Evolutionary conservation across 2,888 invertebrate species (phyloP).

Genomic region (Troides oblongomaculatus): DNA sequence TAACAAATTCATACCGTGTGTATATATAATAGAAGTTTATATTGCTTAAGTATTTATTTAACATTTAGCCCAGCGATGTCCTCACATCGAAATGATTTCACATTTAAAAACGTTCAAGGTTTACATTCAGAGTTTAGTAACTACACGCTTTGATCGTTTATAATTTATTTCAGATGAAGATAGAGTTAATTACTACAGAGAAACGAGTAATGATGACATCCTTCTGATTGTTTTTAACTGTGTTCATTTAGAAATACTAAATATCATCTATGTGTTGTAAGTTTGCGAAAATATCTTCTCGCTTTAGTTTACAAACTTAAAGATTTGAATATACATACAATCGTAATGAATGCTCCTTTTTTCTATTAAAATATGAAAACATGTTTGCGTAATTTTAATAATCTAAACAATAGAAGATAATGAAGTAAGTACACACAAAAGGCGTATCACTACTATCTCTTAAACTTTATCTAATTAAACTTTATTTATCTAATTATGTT

Average conservation of each 20-base stretch:
- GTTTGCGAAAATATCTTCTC: neutral
- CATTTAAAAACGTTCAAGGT: conserved; percentile 12
- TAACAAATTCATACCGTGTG: too few species aligned
- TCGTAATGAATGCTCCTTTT: too few species aligned
- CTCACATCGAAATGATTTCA: conserved; percentile 4
- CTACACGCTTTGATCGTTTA: neutral
- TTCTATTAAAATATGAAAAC: too few species aligned
- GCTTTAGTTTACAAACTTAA: too few species aligned
- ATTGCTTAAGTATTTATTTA: conserved; percentile 15
- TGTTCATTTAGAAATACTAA: neutral
- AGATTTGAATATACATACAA: too few species aligned
- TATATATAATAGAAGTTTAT: neutral
- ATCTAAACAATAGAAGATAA: too few species aligned
- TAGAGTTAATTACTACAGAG: too few species aligned
- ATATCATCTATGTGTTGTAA: neutral
- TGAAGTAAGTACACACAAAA: too few species aligned
- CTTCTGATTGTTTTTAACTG: neutral
- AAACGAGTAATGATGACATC: neutral
- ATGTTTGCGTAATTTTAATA: too few species aligned
- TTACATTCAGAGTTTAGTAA: conserved; percentile 1
- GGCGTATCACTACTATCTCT: too few species aligned
- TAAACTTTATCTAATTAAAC: too few species aligned
- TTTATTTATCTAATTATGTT: too few species aligned
- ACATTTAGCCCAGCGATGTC: conserved; percentile 5
- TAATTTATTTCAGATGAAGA: neutral